Evolutionary conservation across 1,140 invertebrate species (phyloP).

Genomic region (Caenorhabditis brenneri): DNA sequence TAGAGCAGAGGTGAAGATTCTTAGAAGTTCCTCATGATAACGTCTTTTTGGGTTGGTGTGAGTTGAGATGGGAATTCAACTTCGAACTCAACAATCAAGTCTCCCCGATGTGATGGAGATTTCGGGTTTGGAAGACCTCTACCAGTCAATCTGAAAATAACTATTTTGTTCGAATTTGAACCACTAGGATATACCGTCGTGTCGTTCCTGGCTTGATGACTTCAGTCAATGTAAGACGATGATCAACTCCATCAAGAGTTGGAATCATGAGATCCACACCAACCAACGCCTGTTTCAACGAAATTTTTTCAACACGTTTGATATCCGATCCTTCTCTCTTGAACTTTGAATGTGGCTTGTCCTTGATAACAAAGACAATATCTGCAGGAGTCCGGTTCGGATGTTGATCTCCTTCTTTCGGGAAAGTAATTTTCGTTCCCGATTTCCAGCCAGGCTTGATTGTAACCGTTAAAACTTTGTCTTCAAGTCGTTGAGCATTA

Average conservation of each 20-base stretch:
- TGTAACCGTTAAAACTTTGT: slow-evolving; percentile 96
- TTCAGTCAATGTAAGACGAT: slow-evolving; percentile 84
- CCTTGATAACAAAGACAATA: slow-evolving; percentile 97
- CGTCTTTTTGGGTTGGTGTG: slow-evolving; percentile 73
- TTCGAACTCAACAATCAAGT: slow-evolving; percentile 93
- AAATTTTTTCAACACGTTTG: slow-evolving; percentile 86
- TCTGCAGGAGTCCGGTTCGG: slow-evolving; percentile 95
- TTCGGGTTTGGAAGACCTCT: slow-evolving; percentile 94
- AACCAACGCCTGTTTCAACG: slow-evolving; percentile 80
- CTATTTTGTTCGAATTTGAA: too few species aligned
- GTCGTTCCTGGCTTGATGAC: slow-evolving; percentile 89
- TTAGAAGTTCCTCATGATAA: slow-evolving; percentile 23
- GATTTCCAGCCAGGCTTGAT: slow-evolving; percentile 99
- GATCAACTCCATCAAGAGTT: slow-evolving; percentile 83
- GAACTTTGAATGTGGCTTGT: slow-evolving; percentile 92
- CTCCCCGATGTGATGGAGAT: slow-evolving; percentile 86
- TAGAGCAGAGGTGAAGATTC: too few species aligned
- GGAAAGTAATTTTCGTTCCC: slow-evolving; percentile 98
- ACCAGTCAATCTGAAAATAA: slow-evolving; percentile 78
- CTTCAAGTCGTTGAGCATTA: slow-evolving; percentile 87
- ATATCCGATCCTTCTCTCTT: slow-evolving; percentile 90
- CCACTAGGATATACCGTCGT: too few species aligned
- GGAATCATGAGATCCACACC: slow-evolving; percentile 80
- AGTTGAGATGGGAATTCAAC: slow-evolving; percentile 92
- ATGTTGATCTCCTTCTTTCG: slow-evolving; percentile 94